Evolutionary conservation across 2,888 invertebrate genomes (phyloP).

Genomic region (Synergus japonicus): DNA sequence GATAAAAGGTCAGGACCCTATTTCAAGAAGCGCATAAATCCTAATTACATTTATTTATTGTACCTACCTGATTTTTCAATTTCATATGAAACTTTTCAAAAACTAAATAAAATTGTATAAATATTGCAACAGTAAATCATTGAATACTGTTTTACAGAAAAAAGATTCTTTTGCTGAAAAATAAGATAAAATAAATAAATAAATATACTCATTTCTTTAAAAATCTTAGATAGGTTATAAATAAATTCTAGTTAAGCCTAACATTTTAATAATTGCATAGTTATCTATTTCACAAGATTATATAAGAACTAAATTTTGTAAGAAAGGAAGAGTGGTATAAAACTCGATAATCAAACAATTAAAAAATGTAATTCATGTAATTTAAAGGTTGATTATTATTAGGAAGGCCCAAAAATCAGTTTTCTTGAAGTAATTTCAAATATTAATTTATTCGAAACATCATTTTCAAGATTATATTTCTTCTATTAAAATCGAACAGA

Average conservation of each 20-base stretch:
- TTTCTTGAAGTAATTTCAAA: too few relatives aligned
- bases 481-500: not conserved
- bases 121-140: not conserved
- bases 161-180: not conserved
- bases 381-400: not conserved
- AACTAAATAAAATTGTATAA: not conserved
- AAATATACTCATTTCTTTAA: not conserved
- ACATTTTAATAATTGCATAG: not conserved
- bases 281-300: not conserved
- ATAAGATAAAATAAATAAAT: too few relatives aligned
- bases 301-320: not conserved
- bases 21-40: not conserved
- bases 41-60: conserved; percentile 2
- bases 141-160: not conserved
- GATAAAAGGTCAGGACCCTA: conserved; percentile 49
- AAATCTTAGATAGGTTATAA: not conserved
- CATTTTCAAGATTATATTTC: not conserved
- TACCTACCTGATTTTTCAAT: not conserved
- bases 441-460: not conserved
- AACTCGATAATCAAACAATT: not conserved
- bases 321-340: not conserved
- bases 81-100: not conserved
- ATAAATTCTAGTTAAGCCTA: not conserved
- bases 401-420: not conserved
- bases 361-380: not conserved